A percentile compares a stretch with the other conserved stretches of the same genome.
phyloP scores from a whole-genome alignment of 2,797 vertebrate genomes.

The Eremophila alpestris region DNA sequence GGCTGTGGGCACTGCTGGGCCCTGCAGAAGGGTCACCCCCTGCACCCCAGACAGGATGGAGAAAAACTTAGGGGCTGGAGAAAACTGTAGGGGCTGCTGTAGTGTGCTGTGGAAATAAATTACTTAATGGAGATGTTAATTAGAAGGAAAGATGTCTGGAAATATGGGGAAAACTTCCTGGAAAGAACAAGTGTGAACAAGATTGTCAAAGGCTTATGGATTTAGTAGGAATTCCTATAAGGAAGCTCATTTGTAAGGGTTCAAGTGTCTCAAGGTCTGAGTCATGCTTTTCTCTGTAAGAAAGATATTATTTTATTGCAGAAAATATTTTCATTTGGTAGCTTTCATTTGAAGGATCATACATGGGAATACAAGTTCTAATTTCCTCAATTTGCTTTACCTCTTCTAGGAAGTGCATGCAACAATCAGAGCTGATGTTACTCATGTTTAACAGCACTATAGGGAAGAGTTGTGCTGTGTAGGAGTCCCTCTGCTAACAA shows the following conservation, averaged over 20 bases:
- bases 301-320: neutral
- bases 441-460: fast-evolving
- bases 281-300: neutral
- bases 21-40: neutral
- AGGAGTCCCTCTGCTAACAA: neutral
- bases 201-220: neutral
- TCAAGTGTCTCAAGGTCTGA: neutral
- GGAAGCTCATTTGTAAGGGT: neutral
- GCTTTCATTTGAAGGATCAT: neutral
- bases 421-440: neutral
- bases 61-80: neutral
- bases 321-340: neutral
- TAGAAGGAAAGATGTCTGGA: neutral
- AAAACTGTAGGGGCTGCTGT: neutral
- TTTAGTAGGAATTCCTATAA: neutral
- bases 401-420: neutral
- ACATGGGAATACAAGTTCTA: neutral
- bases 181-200: neutral
- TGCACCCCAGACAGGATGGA: neutral
- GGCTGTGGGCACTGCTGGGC: neutral
- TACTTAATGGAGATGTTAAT: neutral
- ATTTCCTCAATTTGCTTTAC: neutral
- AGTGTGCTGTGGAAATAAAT: neutral
- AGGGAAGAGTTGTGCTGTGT: neutral
- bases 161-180: neutral